These are phyloP conservation scores for Sebastes alutus DNA, from an alignment of 2,797 vertebrate species.

Conservation along the genomic window DNA sequence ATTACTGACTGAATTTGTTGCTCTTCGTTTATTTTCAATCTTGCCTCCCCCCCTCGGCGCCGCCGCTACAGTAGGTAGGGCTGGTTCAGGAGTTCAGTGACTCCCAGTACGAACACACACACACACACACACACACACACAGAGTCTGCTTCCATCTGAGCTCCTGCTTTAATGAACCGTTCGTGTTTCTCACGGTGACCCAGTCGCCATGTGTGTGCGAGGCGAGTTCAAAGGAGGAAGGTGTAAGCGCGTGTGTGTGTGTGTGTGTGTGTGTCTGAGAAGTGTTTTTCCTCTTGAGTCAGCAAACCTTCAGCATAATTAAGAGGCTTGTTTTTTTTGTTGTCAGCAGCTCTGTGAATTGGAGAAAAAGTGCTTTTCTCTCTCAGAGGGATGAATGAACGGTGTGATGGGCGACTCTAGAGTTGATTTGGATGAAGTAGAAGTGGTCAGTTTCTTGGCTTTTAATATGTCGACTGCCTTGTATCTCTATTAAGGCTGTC, in stretches of 20 bases:
- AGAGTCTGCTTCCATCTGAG: neutral
- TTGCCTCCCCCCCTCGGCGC: neutral
- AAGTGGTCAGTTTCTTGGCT: neutral
- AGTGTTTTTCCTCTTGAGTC: slow-evolving; percentile 42
- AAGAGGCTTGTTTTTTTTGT: slow-evolving; percentile 32
- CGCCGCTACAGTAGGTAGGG: neutral
- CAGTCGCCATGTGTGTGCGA: neutral
- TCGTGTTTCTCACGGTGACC: slow-evolving; percentile 37
- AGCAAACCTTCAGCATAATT: slow-evolving; percentile 61
- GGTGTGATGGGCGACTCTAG: neutral
- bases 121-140: neutral
- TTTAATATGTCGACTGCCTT: neutral
- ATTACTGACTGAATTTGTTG: slow-evolving; percentile 72
- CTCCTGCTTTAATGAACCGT: slow-evolving; percentile 25
- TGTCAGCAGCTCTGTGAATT: slow-evolving; percentile 53
- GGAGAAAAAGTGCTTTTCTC: slow-evolving; percentile 14
- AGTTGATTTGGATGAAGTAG: neutral
- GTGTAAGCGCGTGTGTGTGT: neutral
- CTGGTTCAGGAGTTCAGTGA: slow-evolving; percentile 81
- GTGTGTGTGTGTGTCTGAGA: neutral
- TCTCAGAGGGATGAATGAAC: slow-evolving; percentile 21
- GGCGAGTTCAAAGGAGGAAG: slow-evolving; percentile 12
- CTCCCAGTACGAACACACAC: slow-evolving; percentile 19
- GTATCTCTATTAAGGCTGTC: neutral
- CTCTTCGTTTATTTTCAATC: slow-evolving; percentile 59